Conservation (phyloP, 1,140 invertebrate species). For the Sycobia sp. region DNA sequence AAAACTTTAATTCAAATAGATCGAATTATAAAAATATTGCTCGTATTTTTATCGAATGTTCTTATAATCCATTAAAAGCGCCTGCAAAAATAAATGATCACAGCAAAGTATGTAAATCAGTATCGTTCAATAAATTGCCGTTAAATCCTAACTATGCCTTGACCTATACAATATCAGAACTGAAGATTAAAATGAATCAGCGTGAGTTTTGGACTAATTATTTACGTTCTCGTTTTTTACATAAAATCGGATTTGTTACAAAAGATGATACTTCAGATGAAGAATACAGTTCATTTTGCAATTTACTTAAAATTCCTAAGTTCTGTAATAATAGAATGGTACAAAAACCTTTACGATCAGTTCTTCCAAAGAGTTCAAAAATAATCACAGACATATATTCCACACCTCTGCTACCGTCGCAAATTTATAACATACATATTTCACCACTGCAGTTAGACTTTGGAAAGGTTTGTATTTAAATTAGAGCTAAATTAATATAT, state of each 20-base stretch:
- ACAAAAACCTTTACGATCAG: too few species aligned
- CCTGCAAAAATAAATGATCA: neutral
- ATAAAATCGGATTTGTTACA: too few species aligned
- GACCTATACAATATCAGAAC: neutral
- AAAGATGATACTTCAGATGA: too few species aligned
- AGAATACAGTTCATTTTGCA: too few species aligned
- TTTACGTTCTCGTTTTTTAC: neutral
- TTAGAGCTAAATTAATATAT: too few species aligned
- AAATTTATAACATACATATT: neutral
- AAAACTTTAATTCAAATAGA: neutral
- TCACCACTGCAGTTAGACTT: neutral
- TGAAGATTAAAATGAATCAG: neutral
- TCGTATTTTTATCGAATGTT: neutral
- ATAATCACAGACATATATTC: too few species aligned
- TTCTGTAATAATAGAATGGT: too few species aligned
- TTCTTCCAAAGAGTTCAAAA: too few species aligned
- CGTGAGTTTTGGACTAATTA: neutral
- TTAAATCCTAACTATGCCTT: neutral
- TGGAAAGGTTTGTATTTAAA: neutral
- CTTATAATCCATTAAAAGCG: neutral
- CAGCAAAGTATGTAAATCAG: neutral
- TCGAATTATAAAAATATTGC: neutral
- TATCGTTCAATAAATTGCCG: neutral
- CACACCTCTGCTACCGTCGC: neutral
- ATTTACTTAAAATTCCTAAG: too few species aligned